Conservation (phyloP, 2,797 vertebrate species). For the Chelmon rostratus region DNA sequence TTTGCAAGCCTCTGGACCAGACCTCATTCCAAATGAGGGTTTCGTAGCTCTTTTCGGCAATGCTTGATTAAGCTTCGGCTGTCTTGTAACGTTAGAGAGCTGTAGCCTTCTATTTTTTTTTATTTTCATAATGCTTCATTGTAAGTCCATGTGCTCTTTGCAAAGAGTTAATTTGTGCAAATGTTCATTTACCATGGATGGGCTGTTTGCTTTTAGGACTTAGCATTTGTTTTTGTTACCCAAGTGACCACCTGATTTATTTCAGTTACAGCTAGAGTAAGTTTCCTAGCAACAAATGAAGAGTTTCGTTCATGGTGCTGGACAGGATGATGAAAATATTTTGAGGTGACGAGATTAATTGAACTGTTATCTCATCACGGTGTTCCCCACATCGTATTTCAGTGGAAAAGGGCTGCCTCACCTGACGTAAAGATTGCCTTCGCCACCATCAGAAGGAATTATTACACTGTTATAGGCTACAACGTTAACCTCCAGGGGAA, state of each 20-base stretch:
- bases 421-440: neutral
- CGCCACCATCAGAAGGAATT: neutral
- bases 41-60: constrained; percentile 51
- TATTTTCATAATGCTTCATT: constrained; percentile 27
- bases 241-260: neutral
- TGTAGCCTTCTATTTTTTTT: constrained; percentile 27
- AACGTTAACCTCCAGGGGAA: neutral
- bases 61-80: constrained; percentile 56
- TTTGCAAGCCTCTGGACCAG: constrained; percentile 70
- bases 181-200: constrained; percentile 10
- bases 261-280: neutral
- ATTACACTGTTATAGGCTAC: neutral
- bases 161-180: constrained; percentile 19
- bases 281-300: constrained; percentile 2
- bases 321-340: constrained; percentile 7
- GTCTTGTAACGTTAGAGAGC: constrained; percentile 34
- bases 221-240: neutral
- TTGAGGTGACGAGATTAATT: constrained; percentile 21
- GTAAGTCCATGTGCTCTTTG: constrained; percentile 25
- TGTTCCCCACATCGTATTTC: neutral
- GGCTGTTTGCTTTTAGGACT: neutral
- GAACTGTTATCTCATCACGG: neutral
- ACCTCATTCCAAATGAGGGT: constrained; percentile 67
- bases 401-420: neutral
- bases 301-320: neutral